Conservation (phyloP, 2,113 vertebrate species). For the Terrapene triunguis region DNA sequence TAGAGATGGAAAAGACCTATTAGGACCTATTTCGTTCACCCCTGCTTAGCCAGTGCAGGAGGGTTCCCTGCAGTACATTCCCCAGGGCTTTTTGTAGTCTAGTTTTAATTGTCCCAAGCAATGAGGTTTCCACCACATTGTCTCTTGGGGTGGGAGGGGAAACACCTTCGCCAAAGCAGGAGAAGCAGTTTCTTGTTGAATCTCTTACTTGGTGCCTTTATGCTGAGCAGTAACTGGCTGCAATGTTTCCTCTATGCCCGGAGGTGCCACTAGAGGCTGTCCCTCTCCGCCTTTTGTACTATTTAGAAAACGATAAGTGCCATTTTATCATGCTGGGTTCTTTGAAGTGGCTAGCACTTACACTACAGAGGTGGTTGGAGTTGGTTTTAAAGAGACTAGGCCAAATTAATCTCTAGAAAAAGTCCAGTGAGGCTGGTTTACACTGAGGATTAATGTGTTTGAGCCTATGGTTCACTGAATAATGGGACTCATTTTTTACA, state of each 20-base stretch:
- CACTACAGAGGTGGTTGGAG: background rate
- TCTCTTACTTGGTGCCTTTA: background rate
- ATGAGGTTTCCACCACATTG: background rate
- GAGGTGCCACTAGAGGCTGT: background rate
- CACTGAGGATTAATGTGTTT: background rate
- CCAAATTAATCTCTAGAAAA: background rate
- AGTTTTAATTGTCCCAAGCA: background rate
- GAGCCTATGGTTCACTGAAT: conserved; percentile 53
- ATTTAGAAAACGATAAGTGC: background rate
- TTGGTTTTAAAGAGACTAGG: background rate
- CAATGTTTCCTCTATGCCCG: background rate
- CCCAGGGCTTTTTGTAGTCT: background rate
- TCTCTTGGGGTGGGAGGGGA: background rate
- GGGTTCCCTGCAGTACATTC: background rate
- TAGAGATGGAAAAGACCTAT: background rate
- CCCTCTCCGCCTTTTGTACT: background rate
- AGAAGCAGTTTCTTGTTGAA: conserved; percentile 15
- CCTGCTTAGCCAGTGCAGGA: background rate
- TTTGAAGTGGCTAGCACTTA: background rate
- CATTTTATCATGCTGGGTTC: background rate
- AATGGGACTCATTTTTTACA: conserved; percentile 42
- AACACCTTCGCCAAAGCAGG: background rate
- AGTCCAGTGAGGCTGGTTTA: background rate
- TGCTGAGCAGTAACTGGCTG: background rate
- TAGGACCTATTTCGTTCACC: background rate